phyloP scores from a whole-genome alignment of 2,888 invertebrate genomes.

The Sinelater perroti region DNA sequence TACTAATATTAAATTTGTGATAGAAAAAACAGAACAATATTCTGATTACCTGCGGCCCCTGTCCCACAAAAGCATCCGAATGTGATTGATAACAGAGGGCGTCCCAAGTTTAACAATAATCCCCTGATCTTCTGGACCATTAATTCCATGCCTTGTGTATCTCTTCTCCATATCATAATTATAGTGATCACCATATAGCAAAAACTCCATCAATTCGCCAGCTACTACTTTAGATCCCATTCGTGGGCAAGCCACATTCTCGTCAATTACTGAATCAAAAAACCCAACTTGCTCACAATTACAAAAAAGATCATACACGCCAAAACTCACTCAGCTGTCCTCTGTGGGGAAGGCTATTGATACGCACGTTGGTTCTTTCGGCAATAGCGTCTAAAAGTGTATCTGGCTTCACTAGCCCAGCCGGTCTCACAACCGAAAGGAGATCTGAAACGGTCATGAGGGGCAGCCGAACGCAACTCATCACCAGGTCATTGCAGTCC shows the following conservation, averaged over 20 bases:
- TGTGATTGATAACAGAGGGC: conserved; percentile 91
- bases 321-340: conserved; percentile 75
- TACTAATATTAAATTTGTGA: too few relatives aligned
- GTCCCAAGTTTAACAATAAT: conserved; percentile 86
- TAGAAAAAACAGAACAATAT: background rate
- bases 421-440: conserved; percentile 87
- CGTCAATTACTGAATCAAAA: conserved; percentile 75
- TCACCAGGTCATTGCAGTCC: conserved; percentile 55
- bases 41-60: conserved; percentile 77
- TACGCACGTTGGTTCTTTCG: conserved; percentile 80
- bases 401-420: conserved; percentile 87
- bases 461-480: conserved; percentile 80
- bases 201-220: conserved; percentile 88
- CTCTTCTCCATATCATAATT: conserved; percentile 94
- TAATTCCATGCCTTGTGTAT: conserved; percentile 66
- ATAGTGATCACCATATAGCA: conserved; percentile 88
- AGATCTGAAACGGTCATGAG: conserved; percentile 89
- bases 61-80: conserved; percentile 94
- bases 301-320: conserved; percentile 5
- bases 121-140: conserved; percentile 71
- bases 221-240: conserved; percentile 86
- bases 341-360: conserved; percentile 83
- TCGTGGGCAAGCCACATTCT: conserved; percentile 87
- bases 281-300: conserved; percentile 2
- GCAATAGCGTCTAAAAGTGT: conserved; percentile 94